Base-by-base conservation (phyloP, 2,888 invertebrate species). In the Mystacides longicornis region DNA sequence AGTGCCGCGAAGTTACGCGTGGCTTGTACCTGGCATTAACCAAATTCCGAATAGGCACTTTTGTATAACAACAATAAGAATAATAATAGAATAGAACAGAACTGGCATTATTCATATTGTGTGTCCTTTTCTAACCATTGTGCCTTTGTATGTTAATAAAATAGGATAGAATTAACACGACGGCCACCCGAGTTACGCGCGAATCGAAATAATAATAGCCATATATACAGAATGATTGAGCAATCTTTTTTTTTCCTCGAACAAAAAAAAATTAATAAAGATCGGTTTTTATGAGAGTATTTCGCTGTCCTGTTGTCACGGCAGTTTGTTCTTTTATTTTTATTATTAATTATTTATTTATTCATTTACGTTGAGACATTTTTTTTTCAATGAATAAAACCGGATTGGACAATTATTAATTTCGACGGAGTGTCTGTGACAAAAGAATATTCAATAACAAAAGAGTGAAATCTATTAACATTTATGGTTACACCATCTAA, bases 1-100 rank as follows among this genome's bases (percentile, higher is more conserved):
- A 61, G 45, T 57, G 61, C 61, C 55, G 52, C 61, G 47, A 57
- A 61, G 61, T 61, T 61, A 61, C 61, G 61, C 61, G 56, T 45
- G 51, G 33, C 56, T 54, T 55, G 45, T 60, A 60, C 60, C 60
- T 60, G 60, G 56, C 58, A 58, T 60, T 60, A 60, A 60, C 60
- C 57, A 59, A 61, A 61, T 61, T 61, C 61, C 61, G 52, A 60
- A 59, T 60, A 59, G 60, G 60, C 51, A 52, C 51, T 57, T 52
- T 52, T 42, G 27, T 16, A 27, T 11, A 11, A 27, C 11, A 7
- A 27, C 11, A 27, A 27, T 27, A 27, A 27, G 5, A 27, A 27
- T 27, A 27, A 27, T 27, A 27, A 27, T n/a, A n/a, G n/a, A n/a
- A n/a, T n/a, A n/a, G n/a, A n/a, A n/a, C 27, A 27, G 7, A 27